Conservation (phyloP, 2,797 vertebrate species). For the Monodelphis domestica region DNA sequence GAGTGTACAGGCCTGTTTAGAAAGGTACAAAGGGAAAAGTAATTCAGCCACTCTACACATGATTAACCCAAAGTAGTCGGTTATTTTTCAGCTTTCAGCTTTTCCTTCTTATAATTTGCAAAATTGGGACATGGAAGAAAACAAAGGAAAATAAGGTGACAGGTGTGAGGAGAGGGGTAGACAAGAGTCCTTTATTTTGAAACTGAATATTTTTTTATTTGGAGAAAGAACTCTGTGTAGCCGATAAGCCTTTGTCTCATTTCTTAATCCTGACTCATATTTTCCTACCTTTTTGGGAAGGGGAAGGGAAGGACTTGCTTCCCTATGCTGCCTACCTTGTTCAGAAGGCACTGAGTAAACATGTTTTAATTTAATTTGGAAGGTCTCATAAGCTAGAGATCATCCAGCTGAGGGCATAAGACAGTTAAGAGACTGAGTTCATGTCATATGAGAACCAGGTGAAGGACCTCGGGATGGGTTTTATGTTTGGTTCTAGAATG, state of each 20-base stretch:
- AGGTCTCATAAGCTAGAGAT: not conserved
- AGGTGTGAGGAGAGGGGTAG: not conserved
- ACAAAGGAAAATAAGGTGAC: not conserved
- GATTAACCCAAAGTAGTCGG: slow-evolving; percentile 53
- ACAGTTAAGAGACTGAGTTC: not conserved
- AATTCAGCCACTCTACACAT: slow-evolving; percentile 53
- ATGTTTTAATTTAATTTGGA: not conserved
- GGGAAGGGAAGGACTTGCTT: not conserved
- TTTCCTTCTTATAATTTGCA: slow-evolving; percentile 15
- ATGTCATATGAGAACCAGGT: not conserved
- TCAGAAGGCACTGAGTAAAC: not conserved
- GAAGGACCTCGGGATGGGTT: not conserved
- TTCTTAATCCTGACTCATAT: not conserved
- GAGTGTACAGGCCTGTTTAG: slow-evolving; percentile 6
- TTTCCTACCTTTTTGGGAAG: not conserved
- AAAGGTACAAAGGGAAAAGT: slow-evolving; percentile 66
- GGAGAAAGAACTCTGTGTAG: not conserved
- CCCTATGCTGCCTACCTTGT: not conserved
- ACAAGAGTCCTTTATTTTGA: not conserved
- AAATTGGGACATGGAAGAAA: slow-evolving; percentile 46
- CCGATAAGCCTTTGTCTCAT: not conserved
- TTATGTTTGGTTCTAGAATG: not conserved
- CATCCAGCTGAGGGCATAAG: not conserved
- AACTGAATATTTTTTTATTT: not conserved
- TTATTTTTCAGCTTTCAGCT: slow-evolving; percentile 43